Evolutionary conservation across 2,888 invertebrate species (phyloP), one percentile per base, ranked within the genome.

Genomic region (Drosophila ustulata): DNA sequence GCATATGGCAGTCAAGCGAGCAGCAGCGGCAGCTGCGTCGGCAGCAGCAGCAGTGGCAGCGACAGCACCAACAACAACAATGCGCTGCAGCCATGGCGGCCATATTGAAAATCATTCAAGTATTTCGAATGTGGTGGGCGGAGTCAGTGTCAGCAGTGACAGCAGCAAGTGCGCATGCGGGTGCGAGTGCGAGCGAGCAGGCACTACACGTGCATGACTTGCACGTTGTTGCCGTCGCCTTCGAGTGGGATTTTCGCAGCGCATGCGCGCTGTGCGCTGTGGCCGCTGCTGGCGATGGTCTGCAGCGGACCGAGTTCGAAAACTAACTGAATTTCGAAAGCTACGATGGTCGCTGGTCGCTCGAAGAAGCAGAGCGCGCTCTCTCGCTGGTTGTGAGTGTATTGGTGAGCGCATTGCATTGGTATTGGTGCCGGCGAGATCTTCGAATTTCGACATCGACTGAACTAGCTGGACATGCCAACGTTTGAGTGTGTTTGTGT

Each of bases 91-190:
- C 55, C 49, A 55, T 71, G 79, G 85, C 91, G 89, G 91, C 91
- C 92, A 92, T 92, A 86, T 92, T 92, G 91, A 90, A 92, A 91
- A 86, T 90, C 90, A 92, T 75, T 92, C 86, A 90, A 90, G 89
- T 91, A 91, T 91, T 91, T 90, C 91, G 89, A 91, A 91, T 83
- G 71, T 57, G 56, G 90, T 85, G 77, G 92, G 92, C 90, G 92
- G 92, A 90, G 91, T 79, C 83, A 77, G 55, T 49, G 55, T 43
- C 51, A 61, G 52, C 83, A 77, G 55, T 49, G 55, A 41, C 51
- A 61, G 52, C 65, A 66, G 63, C 77, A 76, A 76, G 63, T 70
- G 77, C 78, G 75, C 71, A 63, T 71, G 75, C 72, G 75, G 46
- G 74, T 75, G 78, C 67, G 79, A 87, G 78, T 62, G 74, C 67